Base-by-base conservation (phyloP, 2,888 invertebrate species). In the Oxycera nigricornis region DNA sequence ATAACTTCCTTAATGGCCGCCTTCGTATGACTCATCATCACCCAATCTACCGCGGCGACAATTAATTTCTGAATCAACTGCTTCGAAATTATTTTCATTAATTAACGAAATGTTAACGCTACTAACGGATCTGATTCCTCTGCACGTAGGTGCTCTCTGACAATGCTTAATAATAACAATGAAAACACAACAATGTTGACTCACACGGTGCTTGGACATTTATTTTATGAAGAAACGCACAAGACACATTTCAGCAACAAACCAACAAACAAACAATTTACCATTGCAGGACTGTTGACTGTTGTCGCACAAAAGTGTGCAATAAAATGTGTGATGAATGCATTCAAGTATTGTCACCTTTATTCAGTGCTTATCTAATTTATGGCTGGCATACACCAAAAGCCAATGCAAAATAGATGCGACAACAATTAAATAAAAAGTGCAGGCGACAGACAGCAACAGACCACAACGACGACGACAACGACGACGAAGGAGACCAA, bases 331-430 rank as follows among this genome's bases (percentile, higher is more conserved):
- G 59, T 30, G 59, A 50, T 50, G 7, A 1, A 62, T 62, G 31
- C 35, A 62, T 17, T 6, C 17, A n/a, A 30, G 31, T 24, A 59
- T 59, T 59, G 59, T 59, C 59, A 59, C 59, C 59, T 30, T 59
- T 30, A 59, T 28, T 59, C 59, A 22, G 17, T n/a, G 59, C 59
- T 59, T 59, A 59, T 59, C 59, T 59, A 59, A 59, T 59, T 59
- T 59, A 59, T 59, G 59, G 30, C 30, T 59, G 1, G 1, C 11
- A 1, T 30, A 22, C 30, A 30, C 59, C 59, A 59, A 30, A 59
- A 59, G 22, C 2, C 14, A 28, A 59, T 59, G 59, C 31, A 59
- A 59, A 59, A 59, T 59, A n/a, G 59, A 30, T n/a, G 17, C 59
- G 6, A 28, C 24, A 30, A 30, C 28, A 59, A 59, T 59, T 30